These are phyloP conservation scores for Drosophila biarmipes DNA, from an alignment of 1,140 invertebrate species.

Conservation along the genomic window DNA sequence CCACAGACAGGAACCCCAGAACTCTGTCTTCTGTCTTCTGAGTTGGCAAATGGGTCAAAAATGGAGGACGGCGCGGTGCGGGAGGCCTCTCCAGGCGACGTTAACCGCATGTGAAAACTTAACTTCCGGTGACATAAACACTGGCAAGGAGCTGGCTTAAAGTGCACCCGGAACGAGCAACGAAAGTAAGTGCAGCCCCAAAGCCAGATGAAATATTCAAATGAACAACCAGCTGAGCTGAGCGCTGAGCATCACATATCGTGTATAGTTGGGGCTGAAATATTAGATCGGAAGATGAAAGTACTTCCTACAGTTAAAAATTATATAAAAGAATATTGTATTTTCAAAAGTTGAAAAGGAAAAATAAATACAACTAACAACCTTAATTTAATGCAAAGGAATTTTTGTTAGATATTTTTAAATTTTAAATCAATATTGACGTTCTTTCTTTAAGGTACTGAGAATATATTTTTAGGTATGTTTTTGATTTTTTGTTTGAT, in stretches of 20 bases:
- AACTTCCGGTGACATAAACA: slow-evolving; percentile 82
- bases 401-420: too few relatives aligned
- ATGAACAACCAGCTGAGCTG: slow-evolving; percentile 63
- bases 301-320: too few relatives aligned
- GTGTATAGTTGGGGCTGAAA: not conserved
- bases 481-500: too few relatives aligned
- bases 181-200: slow-evolving; percentile 74
- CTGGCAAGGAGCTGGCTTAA: slow-evolving; percentile 75
- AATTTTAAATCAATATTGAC: too few relatives aligned
- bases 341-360: too few relatives aligned
- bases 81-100: slow-evolving; percentile 59
- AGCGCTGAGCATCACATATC: slow-evolving; percentile 1
- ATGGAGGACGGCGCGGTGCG: slow-evolving; percentile 29
- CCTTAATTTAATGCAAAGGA: too few relatives aligned
- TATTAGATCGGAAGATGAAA: not conserved
- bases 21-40: slow-evolving; percentile 10
- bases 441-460: too few relatives aligned
- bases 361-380: too few relatives aligned
- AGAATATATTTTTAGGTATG: too few relatives aligned
- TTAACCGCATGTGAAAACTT: slow-evolving; percentile 82
- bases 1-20: slow-evolving; percentile 29
- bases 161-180: slow-evolving; percentile 62
- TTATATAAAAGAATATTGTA: too few relatives aligned
- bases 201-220: slow-evolving; percentile 79
- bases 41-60: slow-evolving; percentile 70